Conservation (phyloP, 2,797 vertebrate genomes). For the Acanthurus lineatus region DNA sequence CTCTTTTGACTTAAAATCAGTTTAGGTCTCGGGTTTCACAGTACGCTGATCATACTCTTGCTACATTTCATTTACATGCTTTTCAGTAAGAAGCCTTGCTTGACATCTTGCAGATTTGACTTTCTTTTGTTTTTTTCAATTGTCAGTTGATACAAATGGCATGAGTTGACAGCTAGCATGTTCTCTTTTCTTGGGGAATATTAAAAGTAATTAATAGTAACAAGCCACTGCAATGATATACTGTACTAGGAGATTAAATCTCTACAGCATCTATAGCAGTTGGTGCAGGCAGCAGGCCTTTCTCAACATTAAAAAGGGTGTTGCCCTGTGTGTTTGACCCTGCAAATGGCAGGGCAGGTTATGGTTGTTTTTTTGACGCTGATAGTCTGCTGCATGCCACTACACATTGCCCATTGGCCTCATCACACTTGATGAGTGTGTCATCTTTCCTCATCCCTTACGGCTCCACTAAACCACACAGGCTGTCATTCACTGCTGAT, state of each 20-base stretch:
- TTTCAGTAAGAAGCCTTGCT: background rate
- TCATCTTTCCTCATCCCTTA: slow-evolving; percentile 48
- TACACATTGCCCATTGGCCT: slow-evolving; percentile 42
- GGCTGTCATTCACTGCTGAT: slow-evolving; percentile 37
- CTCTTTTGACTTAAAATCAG: background rate
- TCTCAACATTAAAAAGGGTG: slow-evolving; percentile 32
- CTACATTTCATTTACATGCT: slow-evolving; percentile 10
- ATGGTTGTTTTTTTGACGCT: slow-evolving; percentile 45
- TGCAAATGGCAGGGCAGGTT: slow-evolving; percentile 50
- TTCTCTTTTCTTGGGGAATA: background rate
- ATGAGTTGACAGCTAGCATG: background rate
- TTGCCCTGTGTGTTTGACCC: slow-evolving; percentile 59
- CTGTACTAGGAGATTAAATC: background rate
- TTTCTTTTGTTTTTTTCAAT: background rate
- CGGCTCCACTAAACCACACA: slow-evolving; percentile 34
- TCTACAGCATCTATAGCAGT: background rate
- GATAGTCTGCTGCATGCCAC: slow-evolving; percentile 66
- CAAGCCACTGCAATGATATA: background rate
- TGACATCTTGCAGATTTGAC: slow-evolving; percentile 9
- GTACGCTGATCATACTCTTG: background rate
- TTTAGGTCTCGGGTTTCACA: slow-evolving; percentile 34
- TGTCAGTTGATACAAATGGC: background rate
- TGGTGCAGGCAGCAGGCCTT: background rate
- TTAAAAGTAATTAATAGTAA: background rate
- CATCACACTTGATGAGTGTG: slow-evolving; percentile 60